phyloP scores from a whole-genome alignment of 2,888 invertebrate genomes.

The Podabrus alpinus region DNA sequence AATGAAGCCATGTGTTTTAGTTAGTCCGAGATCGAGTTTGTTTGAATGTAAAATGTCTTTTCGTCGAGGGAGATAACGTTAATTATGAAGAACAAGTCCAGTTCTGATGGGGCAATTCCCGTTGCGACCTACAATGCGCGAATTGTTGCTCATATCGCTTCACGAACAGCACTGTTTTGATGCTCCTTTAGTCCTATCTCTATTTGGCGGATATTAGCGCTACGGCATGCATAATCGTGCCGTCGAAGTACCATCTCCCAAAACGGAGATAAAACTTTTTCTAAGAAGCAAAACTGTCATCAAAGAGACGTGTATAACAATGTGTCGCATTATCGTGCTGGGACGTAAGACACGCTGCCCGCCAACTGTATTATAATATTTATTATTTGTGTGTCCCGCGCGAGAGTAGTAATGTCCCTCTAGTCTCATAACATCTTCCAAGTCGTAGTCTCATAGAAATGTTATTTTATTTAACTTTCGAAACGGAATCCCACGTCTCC shows the following conservation, averaged over 20 bases:
- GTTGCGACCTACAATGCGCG: conserved; percentile 37
- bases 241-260: conserved; percentile 43
- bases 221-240: conserved; percentile 38
- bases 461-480: conserved; percentile 55
- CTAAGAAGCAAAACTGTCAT: conserved; percentile 55
- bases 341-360: conserved; percentile 42
- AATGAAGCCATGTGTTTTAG: conserved; percentile 52
- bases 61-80: conserved; percentile 60
- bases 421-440: conserved; percentile 50
- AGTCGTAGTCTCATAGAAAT: conserved; percentile 50
- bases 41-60: conserved; percentile 44
- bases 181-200: conserved; percentile 28
- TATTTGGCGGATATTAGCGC: conserved; percentile 25
- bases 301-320: conserved; percentile 53
- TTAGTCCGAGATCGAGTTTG: conserved; percentile 40
- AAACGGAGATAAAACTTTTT: conserved; percentile 55
- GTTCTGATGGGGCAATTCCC: conserved; percentile 48
- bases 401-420: conserved; percentile 47
- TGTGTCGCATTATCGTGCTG: conserved; percentile 54
- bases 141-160: conserved; percentile 36
- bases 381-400: conserved; percentile 57
- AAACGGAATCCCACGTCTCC: conserved; percentile 52
- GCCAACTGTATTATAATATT: conserved; percentile 56
- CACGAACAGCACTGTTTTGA: conserved; percentile 30
- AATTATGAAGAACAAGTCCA: conserved; percentile 68